These are phyloP conservation scores for Bufo bufo DNA, from an alignment of 2,113 vertebrate genomes.

Conservation along the genomic window DNA sequence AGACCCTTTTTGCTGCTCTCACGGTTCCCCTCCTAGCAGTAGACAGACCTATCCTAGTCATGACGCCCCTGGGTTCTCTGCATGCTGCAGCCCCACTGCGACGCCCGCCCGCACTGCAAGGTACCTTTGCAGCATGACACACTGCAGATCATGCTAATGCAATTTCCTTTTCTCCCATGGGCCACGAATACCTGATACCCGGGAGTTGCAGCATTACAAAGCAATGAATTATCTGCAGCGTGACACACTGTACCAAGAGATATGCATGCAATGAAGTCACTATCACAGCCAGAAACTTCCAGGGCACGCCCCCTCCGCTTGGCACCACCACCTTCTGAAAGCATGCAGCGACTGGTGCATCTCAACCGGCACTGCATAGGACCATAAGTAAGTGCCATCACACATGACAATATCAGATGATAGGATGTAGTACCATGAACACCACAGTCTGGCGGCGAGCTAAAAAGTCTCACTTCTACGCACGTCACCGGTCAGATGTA, in stretches of 20 bases:
- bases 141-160: neutral
- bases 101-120: neutral
- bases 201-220: neutral
- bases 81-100: neutral
- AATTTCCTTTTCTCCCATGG: neutral
- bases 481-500: slow-evolving; percentile 1
- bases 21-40: neutral
- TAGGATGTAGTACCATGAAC: neutral
- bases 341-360: neutral
- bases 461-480: neutral
- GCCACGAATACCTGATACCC: neutral
- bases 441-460: too few species aligned
- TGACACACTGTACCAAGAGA: neutral
- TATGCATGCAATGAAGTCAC: neutral
- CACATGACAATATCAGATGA: neutral
- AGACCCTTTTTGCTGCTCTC: neutral
- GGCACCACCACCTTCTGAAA: neutral
- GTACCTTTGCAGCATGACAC: neutral
- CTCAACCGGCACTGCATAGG: neutral
- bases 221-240: neutral
- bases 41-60: neutral
- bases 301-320: slow-evolving; percentile 12
- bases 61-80: too few species aligned
- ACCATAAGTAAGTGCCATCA: neutral
- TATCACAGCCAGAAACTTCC: slow-evolving; percentile 34